phyloP scores from a whole-genome alignment of 64 coral and sea anemone genomes.

The Pocillopora damicornis region DNA sequence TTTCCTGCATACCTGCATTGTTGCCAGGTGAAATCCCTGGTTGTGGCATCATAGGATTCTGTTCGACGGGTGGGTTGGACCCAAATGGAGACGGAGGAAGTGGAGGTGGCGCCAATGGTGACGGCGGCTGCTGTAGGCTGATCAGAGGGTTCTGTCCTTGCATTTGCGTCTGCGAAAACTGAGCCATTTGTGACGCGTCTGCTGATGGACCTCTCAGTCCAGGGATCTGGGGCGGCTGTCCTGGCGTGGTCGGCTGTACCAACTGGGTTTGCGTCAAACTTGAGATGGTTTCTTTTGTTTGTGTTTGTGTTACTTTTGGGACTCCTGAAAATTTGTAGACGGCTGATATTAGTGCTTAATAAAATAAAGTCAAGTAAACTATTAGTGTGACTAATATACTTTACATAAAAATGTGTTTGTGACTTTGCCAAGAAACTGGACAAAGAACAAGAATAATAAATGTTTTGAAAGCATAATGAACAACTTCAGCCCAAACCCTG shows the following conservation, averaged over 20 bases:
- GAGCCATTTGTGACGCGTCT: background rate
- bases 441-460: background rate
- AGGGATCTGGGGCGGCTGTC: background rate
- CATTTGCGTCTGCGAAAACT: slow-evolving; percentile 7
- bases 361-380: background rate
- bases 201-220: background rate
- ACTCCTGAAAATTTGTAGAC: background rate
- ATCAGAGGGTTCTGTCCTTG: background rate
- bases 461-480: background rate
- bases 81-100: background rate
- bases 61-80: background rate
- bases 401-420: too few relatives aligned
- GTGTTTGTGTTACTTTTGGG: background rate
- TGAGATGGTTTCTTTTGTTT: slow-evolving; percentile 7
- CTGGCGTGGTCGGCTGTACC: background rate
- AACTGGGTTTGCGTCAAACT: slow-evolving; percentile 12
- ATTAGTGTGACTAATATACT: too few relatives aligned
- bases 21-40: background rate
- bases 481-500: background rate
- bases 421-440: background rate
- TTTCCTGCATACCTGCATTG: slow-evolving; percentile 1
- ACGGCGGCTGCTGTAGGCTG: background rate
- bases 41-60: background rate
- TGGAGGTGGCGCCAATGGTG: background rate
- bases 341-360: background rate